phyloP scores from a whole-genome alignment of 2,113 vertebrate species.

The Misgurnus mizolepis region DNA sequence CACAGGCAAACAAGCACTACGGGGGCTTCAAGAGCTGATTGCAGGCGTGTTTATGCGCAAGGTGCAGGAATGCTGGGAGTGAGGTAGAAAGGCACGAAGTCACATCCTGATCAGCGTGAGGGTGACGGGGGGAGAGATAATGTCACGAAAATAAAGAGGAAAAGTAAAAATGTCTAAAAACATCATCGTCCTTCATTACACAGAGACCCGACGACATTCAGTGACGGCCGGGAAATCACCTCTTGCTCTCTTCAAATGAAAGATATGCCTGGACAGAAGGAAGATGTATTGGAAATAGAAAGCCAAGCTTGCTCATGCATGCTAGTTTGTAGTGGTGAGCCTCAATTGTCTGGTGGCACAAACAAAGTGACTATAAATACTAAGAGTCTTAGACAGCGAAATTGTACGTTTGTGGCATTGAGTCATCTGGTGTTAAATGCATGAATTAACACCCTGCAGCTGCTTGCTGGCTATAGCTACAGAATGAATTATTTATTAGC shows the following conservation, averaged over 20 bases:
- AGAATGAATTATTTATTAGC: too few relatives aligned
- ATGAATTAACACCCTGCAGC: conserved; percentile 5
- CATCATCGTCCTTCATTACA: conserved; percentile 66
- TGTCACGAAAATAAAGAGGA: conserved; percentile 44
- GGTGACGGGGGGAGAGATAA: conserved; percentile 24
- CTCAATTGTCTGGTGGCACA: neutral
- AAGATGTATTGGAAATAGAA: neutral
- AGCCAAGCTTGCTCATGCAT: conserved; percentile 3
- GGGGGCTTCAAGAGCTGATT: neutral
- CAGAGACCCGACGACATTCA: conserved; percentile 70
- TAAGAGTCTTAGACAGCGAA: conserved; percentile 5
- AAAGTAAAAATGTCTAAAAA: conserved; percentile 72
- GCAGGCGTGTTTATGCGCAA: neutral
- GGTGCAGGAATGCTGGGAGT: conserved; percentile 38
- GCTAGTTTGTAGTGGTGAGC: conserved; percentile 23
- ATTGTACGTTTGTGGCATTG: conserved; percentile 37
- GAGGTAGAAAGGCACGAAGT: conserved; percentile 40
- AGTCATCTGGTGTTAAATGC: conserved; percentile 27
- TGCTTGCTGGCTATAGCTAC: neutral
- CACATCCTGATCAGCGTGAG: conserved; percentile 48
- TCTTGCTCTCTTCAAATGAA: conserved; percentile 66
- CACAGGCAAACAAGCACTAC: neutral
- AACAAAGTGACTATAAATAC: conserved; percentile 19
- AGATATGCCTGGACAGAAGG: neutral
- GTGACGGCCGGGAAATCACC: conserved; percentile 75